Percentiles rank a stretch among this genome's conserved stretches.
These are phyloP conservation scores for Etheostoma nigrum DNA, from an alignment of 2,797 vertebrate species.

Conservation along the genomic window DNA sequence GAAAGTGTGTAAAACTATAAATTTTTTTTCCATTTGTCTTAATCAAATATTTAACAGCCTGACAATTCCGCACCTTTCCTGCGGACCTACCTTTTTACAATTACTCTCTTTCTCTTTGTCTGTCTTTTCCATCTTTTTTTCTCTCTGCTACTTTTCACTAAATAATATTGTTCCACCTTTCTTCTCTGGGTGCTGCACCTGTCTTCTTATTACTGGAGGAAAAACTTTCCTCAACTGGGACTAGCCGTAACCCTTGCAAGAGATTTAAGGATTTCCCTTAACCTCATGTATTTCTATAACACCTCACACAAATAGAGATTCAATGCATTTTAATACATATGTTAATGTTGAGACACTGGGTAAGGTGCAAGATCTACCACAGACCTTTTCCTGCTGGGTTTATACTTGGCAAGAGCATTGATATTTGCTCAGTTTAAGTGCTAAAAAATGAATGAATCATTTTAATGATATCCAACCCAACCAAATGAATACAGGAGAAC, in stretches of 20 bases:
- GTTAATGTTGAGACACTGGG: constrained; percentile 11
- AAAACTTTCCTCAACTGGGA: constrained; percentile 13
- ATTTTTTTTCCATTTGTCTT: constrained; percentile 8
- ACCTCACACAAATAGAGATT: background rate
- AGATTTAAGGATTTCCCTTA: background rate
- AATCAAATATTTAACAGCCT: constrained; percentile 12
- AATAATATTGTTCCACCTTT: constrained; percentile 52
- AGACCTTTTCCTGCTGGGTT: constrained; percentile 30
- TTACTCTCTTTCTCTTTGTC: background rate
- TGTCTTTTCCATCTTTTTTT: background rate
- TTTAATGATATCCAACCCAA: constrained; percentile 24
- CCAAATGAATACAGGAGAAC: constrained; percentile 15
- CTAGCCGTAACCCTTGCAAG: background rate
- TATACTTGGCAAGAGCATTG: constrained; percentile 25
- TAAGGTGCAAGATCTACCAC: constrained; percentile 38
- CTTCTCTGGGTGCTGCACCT: constrained; percentile 70
- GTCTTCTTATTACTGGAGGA: constrained; percentile 46
- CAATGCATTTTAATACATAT: constrained; percentile 14
- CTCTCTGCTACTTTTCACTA: constrained; percentile 17
- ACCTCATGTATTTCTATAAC: background rate
- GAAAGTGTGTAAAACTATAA: constrained; percentile 13
- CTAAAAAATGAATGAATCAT: constrained; percentile 39
- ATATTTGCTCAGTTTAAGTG: constrained; percentile 8
- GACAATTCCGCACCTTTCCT: background rate
- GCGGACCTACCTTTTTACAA: constrained; percentile 4